A percentile compares a stretch with the other conserved stretches of the same genome.
phyloP scores from a whole-genome alignment of 2,797 vertebrate genomes.

The Gorsachius magnificus region DNA sequence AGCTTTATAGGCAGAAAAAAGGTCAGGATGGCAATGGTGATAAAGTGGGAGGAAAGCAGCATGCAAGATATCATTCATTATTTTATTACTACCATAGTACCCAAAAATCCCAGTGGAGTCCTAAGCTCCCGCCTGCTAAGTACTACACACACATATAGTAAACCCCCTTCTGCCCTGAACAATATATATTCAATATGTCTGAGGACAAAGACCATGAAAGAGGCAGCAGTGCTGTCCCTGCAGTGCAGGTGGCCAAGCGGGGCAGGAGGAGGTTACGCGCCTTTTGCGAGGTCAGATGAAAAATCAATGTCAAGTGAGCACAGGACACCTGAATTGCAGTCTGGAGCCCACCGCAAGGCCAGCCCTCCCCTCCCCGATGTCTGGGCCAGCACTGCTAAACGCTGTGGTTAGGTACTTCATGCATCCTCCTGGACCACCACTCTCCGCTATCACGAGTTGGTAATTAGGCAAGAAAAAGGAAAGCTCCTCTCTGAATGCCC shows the following conservation, averaged over 20 bases:
- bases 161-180: conserved; percentile 11
- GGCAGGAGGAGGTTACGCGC: neutral
- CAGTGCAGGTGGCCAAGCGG: neutral
- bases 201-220: conserved; percentile 36
- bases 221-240: neutral
- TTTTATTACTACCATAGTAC: neutral
- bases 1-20: neutral
- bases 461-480: neutral
- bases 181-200: neutral
- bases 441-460: accelerated
- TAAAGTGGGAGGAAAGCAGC: neutral
- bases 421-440: neutral
- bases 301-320: neutral
- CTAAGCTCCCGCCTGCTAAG: neutral
- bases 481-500: neutral
- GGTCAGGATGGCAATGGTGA: neutral
- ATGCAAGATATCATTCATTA: neutral
- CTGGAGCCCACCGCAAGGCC: neutral
- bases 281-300: conserved; percentile 5
- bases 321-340: conserved; percentile 15
- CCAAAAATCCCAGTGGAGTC: conserved; percentile 16
- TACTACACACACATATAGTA: neutral
- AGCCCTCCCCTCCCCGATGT: neutral
- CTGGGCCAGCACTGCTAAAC: neutral
- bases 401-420: accelerated